These are phyloP conservation scores for Drosophila tani DNA, from an alignment of 1,140 invertebrate species.

Conservation along the genomic window DNA sequence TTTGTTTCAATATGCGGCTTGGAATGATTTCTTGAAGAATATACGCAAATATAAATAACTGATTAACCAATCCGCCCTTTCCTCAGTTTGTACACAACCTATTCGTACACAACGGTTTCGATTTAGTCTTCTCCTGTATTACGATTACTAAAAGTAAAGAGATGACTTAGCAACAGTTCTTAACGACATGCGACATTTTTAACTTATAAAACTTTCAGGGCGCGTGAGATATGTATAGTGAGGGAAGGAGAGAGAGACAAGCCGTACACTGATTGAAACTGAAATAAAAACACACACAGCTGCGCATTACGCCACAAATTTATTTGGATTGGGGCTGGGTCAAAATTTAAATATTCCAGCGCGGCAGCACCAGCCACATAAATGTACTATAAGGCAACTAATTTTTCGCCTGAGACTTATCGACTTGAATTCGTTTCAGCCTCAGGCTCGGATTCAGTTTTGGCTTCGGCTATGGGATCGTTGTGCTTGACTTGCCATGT, in stretches of 20 bases:
- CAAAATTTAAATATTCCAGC: constrained; percentile 76
- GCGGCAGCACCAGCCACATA: constrained; percentile 26
- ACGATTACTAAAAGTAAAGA: not conserved
- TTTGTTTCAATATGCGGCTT: too few species aligned
- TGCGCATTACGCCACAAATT: constrained; percentile 74
- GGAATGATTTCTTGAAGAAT: too few species aligned
- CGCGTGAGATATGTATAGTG: not conserved
- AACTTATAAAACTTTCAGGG: constrained; percentile 53
- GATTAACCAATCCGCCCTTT: too few species aligned
- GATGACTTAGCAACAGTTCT: constrained; percentile 15
- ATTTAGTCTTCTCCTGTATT: too few species aligned
- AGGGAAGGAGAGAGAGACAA: not conserved
- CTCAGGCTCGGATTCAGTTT: constrained; percentile 10
- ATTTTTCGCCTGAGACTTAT: constrained; percentile 52
- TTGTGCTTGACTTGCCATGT: constrained; percentile 49
- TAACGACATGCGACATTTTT: constrained; percentile 64
- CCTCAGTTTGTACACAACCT: too few species aligned
- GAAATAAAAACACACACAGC: constrained; percentile 50
- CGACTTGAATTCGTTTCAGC: constrained; percentile 48
- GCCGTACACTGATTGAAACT: constrained; percentile 12
- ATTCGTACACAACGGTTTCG: too few species aligned
- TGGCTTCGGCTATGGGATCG: constrained; percentile 43
- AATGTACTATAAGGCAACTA: constrained; percentile 51
- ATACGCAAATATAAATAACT: too few species aligned
- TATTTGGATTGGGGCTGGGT: constrained; percentile 76